Conservation (phyloP, 2,113 vertebrate species). For the Macheiramphus alcinus region DNA sequence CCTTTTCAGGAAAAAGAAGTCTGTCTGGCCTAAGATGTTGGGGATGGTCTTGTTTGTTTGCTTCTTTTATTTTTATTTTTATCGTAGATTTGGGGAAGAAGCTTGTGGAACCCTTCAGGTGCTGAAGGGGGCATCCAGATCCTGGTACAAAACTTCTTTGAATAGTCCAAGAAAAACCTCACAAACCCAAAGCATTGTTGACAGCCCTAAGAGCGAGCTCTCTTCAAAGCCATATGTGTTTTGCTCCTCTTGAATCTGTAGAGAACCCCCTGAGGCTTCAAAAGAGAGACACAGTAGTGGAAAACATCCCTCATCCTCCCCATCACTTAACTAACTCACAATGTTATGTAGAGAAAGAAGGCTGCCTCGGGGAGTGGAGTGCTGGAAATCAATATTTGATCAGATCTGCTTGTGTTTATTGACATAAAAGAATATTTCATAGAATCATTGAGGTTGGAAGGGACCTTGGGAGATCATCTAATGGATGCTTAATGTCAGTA, state of each 20-base stretch:
- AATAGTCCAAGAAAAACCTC: background rate
- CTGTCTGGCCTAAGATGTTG: background rate
- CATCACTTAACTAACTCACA: background rate
- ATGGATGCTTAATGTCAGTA: constrained; percentile 3
- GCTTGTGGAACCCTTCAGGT: background rate
- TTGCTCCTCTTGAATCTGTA: background rate
- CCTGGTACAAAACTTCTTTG: background rate
- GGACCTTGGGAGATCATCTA: constrained; percentile 28
- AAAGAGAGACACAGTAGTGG: background rate
- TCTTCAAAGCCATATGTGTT: background rate
- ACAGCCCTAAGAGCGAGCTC: background rate
- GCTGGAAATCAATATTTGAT: constrained; percentile 59
- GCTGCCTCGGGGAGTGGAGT: background rate
- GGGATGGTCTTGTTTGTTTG: background rate
- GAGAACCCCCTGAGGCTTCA: background rate
- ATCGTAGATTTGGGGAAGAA: background rate
- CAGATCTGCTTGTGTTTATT: constrained; percentile 51
- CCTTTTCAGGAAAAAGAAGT: background rate
- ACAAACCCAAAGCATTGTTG: background rate
- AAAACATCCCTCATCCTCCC: constrained; percentile 1
- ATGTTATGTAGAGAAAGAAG: background rate
- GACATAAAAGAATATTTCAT: constrained; percentile 42
- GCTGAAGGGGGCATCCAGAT: background rate
- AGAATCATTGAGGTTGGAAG: background rate
- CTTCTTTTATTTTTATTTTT: background rate